phyloP scores from a whole-genome alignment of 1,140 invertebrate genomes.

The Nasonia vitripennis region DNA sequence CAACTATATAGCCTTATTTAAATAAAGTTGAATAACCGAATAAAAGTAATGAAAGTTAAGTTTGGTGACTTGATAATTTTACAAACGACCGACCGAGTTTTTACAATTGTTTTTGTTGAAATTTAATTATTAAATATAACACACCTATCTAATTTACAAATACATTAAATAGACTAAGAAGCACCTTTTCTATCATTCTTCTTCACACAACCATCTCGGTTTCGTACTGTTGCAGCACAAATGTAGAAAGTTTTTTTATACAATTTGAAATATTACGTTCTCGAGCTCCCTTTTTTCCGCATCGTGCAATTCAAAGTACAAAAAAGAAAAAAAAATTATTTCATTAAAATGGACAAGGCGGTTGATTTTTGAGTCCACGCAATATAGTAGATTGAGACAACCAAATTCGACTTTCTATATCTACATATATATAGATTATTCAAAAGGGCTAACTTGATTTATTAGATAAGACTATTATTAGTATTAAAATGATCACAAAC shows the following conservation, averaged over 20 bases:
- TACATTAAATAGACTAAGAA: slow-evolving; percentile 43
- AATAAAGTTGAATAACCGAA: background rate
- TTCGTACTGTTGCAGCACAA: slow-evolving; percentile 41
- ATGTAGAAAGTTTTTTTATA: slow-evolving; percentile 38
- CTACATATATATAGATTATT: slow-evolving; percentile 50
- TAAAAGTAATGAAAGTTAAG: background rate
- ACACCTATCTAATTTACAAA: slow-evolving; percentile 50
- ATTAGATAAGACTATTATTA: slow-evolving; percentile 69
- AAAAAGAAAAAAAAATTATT: slow-evolving; percentile 13
- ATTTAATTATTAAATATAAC: slow-evolving; percentile 26
- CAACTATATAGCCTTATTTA: background rate
- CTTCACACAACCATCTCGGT: slow-evolving; percentile 26
- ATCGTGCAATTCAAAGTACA: slow-evolving; percentile 22
- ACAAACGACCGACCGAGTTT: background rate
- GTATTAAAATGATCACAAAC: slow-evolving; percentile 79
- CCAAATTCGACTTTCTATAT: slow-evolving; percentile 58
- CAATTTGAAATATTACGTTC: background rate
- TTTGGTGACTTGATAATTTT: background rate
- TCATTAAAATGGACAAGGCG: background rate
- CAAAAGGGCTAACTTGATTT: slow-evolving; percentile 71
- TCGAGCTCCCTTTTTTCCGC: slow-evolving; percentile 3
- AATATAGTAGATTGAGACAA: slow-evolving; percentile 67
- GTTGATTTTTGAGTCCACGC: slow-evolving; percentile 24
- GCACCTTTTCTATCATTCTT: slow-evolving; percentile 41
- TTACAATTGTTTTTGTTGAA: background rate